These are phyloP conservation scores for Drosophila punjabiensis DNA, from an alignment of 1,140 invertebrate genomes.

Conservation along the genomic window DNA sequence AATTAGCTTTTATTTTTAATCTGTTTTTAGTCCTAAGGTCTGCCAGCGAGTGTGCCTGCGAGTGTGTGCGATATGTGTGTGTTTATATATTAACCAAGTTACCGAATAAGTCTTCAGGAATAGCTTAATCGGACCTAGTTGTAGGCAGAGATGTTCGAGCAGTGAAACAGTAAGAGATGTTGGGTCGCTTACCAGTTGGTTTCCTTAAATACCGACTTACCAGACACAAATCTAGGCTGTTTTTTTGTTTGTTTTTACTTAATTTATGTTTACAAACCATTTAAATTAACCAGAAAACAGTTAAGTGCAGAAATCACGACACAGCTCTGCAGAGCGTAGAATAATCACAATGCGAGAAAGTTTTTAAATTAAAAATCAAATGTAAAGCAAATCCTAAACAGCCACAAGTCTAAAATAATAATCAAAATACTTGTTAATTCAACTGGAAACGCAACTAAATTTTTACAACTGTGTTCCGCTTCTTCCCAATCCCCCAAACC, in stretches of 20 bases:
- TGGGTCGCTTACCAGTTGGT: background rate
- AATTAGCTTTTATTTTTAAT: slow-evolving; percentile 52
- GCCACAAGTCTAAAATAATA: too few relatives aligned
- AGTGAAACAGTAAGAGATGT: background rate
- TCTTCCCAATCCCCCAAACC: background rate
- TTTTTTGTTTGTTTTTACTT: too few relatives aligned
- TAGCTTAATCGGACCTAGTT: slow-evolving; percentile 29
- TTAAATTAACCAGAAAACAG: background rate
- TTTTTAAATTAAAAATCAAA: too few relatives aligned
- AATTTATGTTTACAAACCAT: background rate
- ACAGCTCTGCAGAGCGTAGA: too few relatives aligned
- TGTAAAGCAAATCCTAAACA: too few relatives aligned
- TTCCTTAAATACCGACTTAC: background rate
- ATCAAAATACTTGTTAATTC: background rate
- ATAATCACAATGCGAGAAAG: too few relatives aligned
- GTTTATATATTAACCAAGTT: slow-evolving; percentile 14
- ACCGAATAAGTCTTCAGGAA: slow-evolving; percentile 41
- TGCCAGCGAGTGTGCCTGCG: too few relatives aligned
- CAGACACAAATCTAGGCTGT: background rate
- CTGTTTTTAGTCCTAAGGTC: slow-evolving; percentile 26
- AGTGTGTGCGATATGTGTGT: background rate
- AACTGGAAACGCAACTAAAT: slow-evolving; percentile 1
- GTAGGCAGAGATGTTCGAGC: background rate
- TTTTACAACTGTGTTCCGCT: too few relatives aligned
- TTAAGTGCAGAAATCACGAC: background rate